Evolutionary conservation across 2,888 invertebrate genomes (phyloP), one percentile per base, ranked within the genome.

Genomic region (Plemyria rubiginata): DNA sequence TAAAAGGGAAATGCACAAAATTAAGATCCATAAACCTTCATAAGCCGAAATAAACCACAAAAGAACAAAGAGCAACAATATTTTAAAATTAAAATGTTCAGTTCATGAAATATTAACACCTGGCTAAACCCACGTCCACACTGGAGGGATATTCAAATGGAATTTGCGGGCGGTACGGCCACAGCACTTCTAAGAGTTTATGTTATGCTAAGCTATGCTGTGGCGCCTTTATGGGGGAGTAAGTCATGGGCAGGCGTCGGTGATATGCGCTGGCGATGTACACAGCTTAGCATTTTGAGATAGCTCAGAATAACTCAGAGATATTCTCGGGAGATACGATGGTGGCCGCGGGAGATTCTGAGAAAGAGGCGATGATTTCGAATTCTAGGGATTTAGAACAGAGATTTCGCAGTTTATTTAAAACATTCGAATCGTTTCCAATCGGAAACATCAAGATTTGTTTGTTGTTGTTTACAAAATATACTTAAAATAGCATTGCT

Each of bases 61-160:
- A 64, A 29, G 40, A 52, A 55, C 54, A 61, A 45, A 56, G 55
- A 54, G 11, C 53, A 32, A n/a, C 45, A 76, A 82, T 60, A 84
- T 82, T 85, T 87, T 81, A 68, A 86, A 85, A 85, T 83, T 80
- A 80, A 84, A 86, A 84, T 82, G 81, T 75, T 77, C 78, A 73
- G 75, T 82, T 86, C 86, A 89, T 89, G 88, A 85, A 88, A 89
- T 89, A 89, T 88, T 88, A 85, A 88, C 85, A 72, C 71, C 64
- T 67, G 71, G 67, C 71, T 86, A 85, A 83, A 77, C 81, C 74
- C 63, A 72, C 70, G 77, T 72, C 70, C 79, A 75, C 77, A 79
- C 74, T 74, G 73, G 78, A 72, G 77, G 75, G 73, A 80, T 82
- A 85, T 87, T 85, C 80, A 83, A 84, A 85, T 85, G 70, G 75